Percentiles rank a stretch among this genome's conserved stretches.
These are phyloP conservation scores for Agrotis puta DNA, from an alignment of 2,888 invertebrate genomes.

Conservation along the genomic window DNA sequence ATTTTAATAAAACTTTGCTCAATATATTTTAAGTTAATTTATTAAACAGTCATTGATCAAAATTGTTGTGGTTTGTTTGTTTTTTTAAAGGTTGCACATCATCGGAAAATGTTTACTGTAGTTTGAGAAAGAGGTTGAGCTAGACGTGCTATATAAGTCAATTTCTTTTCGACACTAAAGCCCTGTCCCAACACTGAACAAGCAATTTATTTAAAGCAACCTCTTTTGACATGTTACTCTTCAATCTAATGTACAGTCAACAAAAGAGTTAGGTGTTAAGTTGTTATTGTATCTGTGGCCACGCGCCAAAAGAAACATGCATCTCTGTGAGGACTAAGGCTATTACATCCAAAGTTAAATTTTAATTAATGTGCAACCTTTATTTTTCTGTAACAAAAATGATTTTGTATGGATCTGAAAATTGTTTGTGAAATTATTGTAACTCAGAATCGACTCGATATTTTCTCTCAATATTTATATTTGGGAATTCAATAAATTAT, in stretches of 20 bases:
- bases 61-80: conserved; percentile 37
- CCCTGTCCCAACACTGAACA: not conserved
- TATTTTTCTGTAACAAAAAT: not conserved
- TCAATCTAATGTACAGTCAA: too few relatives aligned
- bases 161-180: not conserved
- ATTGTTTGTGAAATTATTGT: conserved; percentile 68
- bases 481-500: conserved; percentile 89
- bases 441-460: conserved; percentile 77
- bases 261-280: too few relatives aligned
- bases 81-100: conserved; percentile 53
- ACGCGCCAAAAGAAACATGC: too few relatives aligned
- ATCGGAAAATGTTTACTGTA: not conserved
- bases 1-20: conserved; percentile 67
- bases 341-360: too few relatives aligned
- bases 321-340: too few relatives aligned
- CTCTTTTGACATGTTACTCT: too few relatives aligned
- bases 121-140: not conserved
- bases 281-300: too few relatives aligned
- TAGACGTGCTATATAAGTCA: not conserved
- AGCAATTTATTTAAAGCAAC: too few relatives aligned
- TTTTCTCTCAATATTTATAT: conserved; percentile 88
- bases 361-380: conserved; percentile 62
- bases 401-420: conserved; percentile 32
- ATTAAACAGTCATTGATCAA: conserved; percentile 61
- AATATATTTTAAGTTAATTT: conserved; percentile 68